A percentile compares a stretch with the other conserved stretches of the same genome.
Conservation (phyloP, 2,888 invertebrate genomes). For the Frankliniella intonsa region DNA sequence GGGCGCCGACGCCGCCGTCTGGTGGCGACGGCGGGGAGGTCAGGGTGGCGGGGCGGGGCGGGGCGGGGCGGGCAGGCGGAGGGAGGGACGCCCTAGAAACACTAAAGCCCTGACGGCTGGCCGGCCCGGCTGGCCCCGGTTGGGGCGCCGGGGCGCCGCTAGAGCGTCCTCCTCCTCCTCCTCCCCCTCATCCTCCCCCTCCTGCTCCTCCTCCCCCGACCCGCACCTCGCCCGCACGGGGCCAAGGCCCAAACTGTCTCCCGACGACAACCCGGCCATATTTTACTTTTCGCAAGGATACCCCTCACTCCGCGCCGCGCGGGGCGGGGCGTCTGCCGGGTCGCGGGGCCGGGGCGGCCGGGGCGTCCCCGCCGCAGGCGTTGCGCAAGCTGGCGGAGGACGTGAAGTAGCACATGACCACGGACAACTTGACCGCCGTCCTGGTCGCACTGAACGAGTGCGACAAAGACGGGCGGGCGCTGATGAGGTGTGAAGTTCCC, state of each 20-base stretch:
- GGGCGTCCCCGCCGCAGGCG: neutral
- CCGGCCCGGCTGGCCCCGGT: neutral
- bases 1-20: neutral
- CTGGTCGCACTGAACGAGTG: no score
- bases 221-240: no score
- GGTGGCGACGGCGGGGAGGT: neutral
- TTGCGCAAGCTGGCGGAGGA: no score
- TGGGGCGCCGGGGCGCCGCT: neutral
- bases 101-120: neutral
- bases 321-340: neutral
- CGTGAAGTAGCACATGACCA: no score
- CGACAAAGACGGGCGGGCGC: no score
- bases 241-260: no score
- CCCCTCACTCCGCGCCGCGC: neutral
- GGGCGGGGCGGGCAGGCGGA: neutral
- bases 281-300: neutral
- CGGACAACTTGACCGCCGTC: neutral
- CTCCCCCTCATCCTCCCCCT: neutral
- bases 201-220: neutral
- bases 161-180: neutral
- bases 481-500: no score
- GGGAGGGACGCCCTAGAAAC: neutral
- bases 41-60: neutral
- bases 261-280: neutral
- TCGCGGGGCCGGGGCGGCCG: neutral